phyloP scores from a whole-genome alignment of 2,888 invertebrate genomes.

The Stenoptilia bipunctidactyla region DNA sequence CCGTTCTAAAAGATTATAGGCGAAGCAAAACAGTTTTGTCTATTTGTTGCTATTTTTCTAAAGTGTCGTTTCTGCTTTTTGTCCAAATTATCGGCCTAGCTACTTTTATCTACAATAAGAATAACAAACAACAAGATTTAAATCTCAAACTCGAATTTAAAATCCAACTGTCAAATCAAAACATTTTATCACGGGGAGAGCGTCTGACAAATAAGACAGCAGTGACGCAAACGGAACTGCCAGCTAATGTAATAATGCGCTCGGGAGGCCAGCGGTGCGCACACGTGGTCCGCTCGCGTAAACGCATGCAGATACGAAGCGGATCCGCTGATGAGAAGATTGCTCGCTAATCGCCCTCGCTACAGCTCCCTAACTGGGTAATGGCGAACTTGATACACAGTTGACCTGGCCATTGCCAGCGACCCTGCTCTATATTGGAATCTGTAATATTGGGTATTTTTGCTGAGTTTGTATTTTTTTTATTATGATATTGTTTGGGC shows the following conservation, averaged over 20 bases:
- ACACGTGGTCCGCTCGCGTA: conserved; percentile 22
- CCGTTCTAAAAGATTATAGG: too few relatives aligned
- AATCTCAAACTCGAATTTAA: too few relatives aligned
- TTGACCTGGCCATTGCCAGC: conserved; percentile 27
- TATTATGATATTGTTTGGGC: too few relatives aligned
- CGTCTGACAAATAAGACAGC: too few relatives aligned
- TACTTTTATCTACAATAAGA: too few relatives aligned
- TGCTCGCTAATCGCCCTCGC: conserved; percentile 45
- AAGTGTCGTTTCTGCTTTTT: too few relatives aligned
- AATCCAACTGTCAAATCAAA: too few relatives aligned
- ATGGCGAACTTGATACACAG: conserved; percentile 48
- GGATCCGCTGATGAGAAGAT: conserved; percentile 51
- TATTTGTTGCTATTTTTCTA: too few relatives aligned
- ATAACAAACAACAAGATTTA: too few relatives aligned
- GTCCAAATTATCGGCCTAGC: too few relatives aligned
- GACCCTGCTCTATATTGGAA: conserved; percentile 22
- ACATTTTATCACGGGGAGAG: too few relatives aligned
- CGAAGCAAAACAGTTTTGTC: too few relatives aligned
- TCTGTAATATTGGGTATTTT: background rate
- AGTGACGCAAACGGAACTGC: background rate
- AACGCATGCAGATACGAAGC: conserved; percentile 36
- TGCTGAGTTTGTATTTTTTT: background rate
- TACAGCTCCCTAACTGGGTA: conserved; percentile 47
- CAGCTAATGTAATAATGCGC: conserved; percentile 10
- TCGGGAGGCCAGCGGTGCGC: background rate